phyloP scores from a whole-genome alignment of 2,888 invertebrate species.

The Polydrusus pterygomalis region DNA sequence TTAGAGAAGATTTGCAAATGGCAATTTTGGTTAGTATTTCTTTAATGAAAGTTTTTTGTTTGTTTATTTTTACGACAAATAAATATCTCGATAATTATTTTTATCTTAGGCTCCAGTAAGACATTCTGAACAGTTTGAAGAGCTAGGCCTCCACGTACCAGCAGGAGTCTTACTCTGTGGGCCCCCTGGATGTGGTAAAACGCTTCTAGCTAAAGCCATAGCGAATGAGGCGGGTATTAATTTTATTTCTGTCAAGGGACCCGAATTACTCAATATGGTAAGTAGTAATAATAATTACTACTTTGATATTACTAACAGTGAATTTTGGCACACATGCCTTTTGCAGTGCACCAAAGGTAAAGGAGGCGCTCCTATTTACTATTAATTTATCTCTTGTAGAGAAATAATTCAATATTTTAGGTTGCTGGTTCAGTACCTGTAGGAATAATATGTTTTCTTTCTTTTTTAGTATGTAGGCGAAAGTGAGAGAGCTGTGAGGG shows the following conservation, averaged over 20 bases:
- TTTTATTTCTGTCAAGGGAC: conserved; percentile 99
- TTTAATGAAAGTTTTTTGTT: background rate
- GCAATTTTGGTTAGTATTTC: conserved; percentile 82
- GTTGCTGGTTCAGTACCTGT: background rate
- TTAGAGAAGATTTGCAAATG: conserved; percentile 92
- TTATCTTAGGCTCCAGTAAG: conserved; percentile 87
- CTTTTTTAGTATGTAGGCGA: conserved; percentile 92
- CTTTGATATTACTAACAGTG: too few species aligned
- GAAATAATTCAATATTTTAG: background rate
- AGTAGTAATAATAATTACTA: conserved; percentile 57
- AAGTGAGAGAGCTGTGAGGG: conserved; percentile 97
- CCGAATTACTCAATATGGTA: conserved; percentile 98
- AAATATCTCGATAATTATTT: background rate
- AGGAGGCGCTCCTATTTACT: too few species aligned
- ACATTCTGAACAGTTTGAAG: conserved; percentile 86
- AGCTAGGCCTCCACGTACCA: conserved; percentile 86
- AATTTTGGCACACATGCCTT: too few species aligned
- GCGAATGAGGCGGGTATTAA: conserved; percentile 99
- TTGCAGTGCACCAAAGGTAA: too few species aligned
- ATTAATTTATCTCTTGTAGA: too few species aligned
- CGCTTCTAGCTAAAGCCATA: conserved; percentile 96
- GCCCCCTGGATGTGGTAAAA: conserved; percentile 98
- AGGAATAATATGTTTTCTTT: conserved; percentile 19
- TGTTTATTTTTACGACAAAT: background rate
- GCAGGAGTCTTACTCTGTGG: conserved; percentile 96